Evolutionary conservation across 1,140 invertebrate species (phyloP).

Genomic region (Neocloeon triangulifer): DNA sequence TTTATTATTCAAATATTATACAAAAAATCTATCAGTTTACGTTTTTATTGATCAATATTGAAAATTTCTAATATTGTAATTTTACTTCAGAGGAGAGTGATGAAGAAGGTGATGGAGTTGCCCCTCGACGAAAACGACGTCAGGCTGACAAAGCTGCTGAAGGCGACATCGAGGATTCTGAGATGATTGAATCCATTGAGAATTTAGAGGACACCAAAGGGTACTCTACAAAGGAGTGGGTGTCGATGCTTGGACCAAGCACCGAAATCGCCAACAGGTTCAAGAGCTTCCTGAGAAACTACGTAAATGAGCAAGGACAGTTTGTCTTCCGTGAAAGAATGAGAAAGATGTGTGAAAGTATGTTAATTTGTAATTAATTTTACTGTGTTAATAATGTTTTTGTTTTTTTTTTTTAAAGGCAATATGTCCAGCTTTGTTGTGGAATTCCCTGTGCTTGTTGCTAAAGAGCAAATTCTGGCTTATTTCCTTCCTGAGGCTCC

Average conservation of each 20-base stretch:
- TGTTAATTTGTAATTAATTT: not conserved
- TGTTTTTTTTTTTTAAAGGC: constrained; percentile 1
- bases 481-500: constrained; percentile 96
- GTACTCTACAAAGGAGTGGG: constrained; percentile 83
- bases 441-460: constrained; percentile 76
- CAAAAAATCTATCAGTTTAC: not conserved
- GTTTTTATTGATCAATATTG: constrained; percentile 1
- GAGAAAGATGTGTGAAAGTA: constrained; percentile 82
- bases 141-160: constrained; percentile 67
- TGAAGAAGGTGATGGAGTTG: constrained; percentile 44
- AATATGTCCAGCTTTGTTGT: constrained; percentile 69
- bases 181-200: constrained; percentile 83
- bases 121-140: constrained; percentile 48
- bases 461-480: constrained; percentile 77
- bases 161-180: constrained; percentile 42
- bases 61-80: constrained; percentile 1
- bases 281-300: constrained; percentile 83
- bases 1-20: not conserved
- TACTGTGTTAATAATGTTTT: not conserved
- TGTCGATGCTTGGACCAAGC: constrained; percentile 80
- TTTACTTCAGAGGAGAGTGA: constrained; percentile 37
- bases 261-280: constrained; percentile 95
- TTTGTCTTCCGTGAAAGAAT: constrained; percentile 88
- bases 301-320: constrained; percentile 63
- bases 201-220: constrained; percentile 93